A percentile compares a stretch with the other conserved stretches of the same genome.
These are phyloP conservation scores for Acyrthosiphon pisum DNA, from an alignment of 1,140 invertebrate species.

Conservation along the genomic window DNA sequence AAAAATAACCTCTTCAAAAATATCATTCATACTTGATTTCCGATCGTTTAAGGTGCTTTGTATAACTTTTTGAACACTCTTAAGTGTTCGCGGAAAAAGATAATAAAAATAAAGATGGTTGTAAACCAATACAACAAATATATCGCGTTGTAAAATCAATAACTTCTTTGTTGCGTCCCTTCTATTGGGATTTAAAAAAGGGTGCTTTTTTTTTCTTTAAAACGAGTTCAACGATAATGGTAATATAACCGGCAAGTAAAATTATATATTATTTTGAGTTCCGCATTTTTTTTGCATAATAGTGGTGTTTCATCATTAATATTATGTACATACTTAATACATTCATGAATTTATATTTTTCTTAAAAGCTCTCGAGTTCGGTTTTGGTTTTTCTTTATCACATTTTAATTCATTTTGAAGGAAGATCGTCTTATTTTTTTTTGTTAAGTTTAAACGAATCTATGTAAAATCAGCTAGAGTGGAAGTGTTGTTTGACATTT, in stretches of 20 bases:
- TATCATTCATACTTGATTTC: neutral
- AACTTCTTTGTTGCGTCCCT: neutral
- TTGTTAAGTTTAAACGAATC: neutral
- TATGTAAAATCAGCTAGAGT: neutral
- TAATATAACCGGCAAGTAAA: neutral
- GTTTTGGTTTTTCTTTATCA: neutral
- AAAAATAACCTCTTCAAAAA: slow-evolving; percentile 6
- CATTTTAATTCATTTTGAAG: neutral
- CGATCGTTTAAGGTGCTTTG: neutral
- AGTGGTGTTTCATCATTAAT: neutral
- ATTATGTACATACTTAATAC: neutral
- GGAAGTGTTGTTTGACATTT: neutral
- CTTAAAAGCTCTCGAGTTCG: neutral
- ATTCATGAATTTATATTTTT: neutral
- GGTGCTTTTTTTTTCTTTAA: neutral
- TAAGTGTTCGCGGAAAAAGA: neutral
- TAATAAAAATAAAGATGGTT: neutral
- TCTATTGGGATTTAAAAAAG: neutral
- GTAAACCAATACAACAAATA: slow-evolving; percentile 4
- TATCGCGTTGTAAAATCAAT: neutral
- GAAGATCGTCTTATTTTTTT: neutral
- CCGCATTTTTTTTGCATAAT: neutral
- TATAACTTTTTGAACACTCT: neutral
- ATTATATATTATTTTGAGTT: neutral
- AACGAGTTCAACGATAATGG: neutral